Base-by-base conservation (phyloP, 2,113 vertebrate species). In the Scophthalmus maximus region DNA sequence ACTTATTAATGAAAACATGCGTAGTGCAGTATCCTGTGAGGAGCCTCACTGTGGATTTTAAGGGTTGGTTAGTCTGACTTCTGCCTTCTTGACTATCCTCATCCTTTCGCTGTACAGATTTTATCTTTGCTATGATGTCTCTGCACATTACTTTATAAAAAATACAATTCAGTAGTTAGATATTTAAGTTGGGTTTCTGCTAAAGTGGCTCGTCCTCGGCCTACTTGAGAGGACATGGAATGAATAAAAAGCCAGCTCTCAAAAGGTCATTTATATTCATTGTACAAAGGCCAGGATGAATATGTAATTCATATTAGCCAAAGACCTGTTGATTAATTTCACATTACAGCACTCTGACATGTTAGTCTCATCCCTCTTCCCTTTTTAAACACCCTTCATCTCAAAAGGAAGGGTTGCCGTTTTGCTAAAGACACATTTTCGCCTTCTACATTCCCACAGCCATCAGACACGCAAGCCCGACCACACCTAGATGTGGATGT, bases 181-280 rank as follows among this genome's bases (percentile, higher is more conserved):
- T 40, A 67, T 71, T 79, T 44, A 3, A 30, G 23, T 36, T 23
- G 18, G 23, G 27, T 55, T 70, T 57, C 44, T 46, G 58, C 40
- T 22, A 42, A 68, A 80, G 56, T 71, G 60, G 29, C 63, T 71
- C 59, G 50, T 78, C 61, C 15, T 56, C n/a, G n/a, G 42, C 5
- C 42, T 18, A 44, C 42, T 67, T 55, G 40, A 71, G 42, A 42
- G 80, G 80, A 76, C 65, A 14, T 50, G 70, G 23, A 58, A 49
- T 62, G 60, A 20, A 79, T n/a, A n/a, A 70, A 71, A 67, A 65
- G 18, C 36, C 52, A 8, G 46, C 52, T 60, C 68, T 78, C 34
- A 8, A 81, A 90, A 87, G 84, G 76, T 87, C 76, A 71, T 87
- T 70, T 71, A 79, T 87, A 87, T 88, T 90, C 72, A 87, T 88